Conservation (phyloP, 2,797 vertebrate genomes). For the Premnoplex brunnescens region DNA sequence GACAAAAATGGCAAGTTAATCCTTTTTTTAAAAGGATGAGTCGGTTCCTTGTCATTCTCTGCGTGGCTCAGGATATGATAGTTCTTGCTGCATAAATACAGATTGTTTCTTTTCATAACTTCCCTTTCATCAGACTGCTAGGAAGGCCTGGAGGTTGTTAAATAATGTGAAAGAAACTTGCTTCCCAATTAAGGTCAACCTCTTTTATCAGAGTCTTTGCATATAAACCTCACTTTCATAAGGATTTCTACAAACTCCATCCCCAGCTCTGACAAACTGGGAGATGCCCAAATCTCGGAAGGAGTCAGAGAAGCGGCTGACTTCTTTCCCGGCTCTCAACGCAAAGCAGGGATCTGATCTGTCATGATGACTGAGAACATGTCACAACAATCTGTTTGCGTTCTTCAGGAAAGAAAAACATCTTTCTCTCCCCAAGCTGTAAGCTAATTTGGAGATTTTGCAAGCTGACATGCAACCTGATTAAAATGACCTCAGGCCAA, state of each 20-base stretch:
- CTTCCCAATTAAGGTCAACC: slow-evolving; percentile 56
- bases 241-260: slow-evolving; percentile 58
- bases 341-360: slow-evolving; percentile 70
- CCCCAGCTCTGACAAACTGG: slow-evolving; percentile 47
- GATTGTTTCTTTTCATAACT: slow-evolving; percentile 59
- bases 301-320: neutral
- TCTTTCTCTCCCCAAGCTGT: slow-evolving; percentile 75
- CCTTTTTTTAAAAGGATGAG: slow-evolving; percentile 44
- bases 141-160: slow-evolving; percentile 47
- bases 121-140: slow-evolving; percentile 50
- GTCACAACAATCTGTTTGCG: slow-evolving; percentile 78
- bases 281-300: slow-evolving; percentile 51
- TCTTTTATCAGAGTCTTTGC: slow-evolving; percentile 60
- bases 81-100: slow-evolving; percentile 51
- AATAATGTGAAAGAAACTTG: slow-evolving; percentile 52
- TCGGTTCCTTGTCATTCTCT: slow-evolving; percentile 44
- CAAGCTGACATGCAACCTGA: slow-evolving; percentile 77
- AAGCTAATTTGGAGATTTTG: slow-evolving; percentile 79
- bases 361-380: slow-evolving; percentile 77
- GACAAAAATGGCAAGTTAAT: slow-evolving; percentile 62
- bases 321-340: neutral
- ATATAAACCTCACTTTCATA: slow-evolving; percentile 52
- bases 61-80: slow-evolving; percentile 10
- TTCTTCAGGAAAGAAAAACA: slow-evolving; percentile 76
- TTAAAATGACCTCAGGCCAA: slow-evolving; percentile 78